Percentiles rank a stretch among this genome's conserved stretches.
phyloP scores from a whole-genome alignment of 2,797 vertebrate species.

The Ctenosaura bakeri region DNA sequence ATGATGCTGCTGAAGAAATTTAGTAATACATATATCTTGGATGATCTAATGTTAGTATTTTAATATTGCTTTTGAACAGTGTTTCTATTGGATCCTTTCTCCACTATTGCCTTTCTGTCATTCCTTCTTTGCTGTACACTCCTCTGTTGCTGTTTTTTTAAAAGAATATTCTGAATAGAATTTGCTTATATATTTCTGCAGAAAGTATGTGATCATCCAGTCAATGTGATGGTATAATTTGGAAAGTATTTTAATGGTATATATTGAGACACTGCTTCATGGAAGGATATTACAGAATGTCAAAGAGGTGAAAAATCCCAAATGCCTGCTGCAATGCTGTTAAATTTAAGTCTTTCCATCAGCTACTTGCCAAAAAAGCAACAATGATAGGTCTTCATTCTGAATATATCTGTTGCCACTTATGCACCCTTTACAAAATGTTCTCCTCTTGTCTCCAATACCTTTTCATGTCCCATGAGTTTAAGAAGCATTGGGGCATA shows the following conservation, averaged over 20 bases:
- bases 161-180: neutral
- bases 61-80: constrained; percentile 7
- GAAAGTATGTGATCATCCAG: constrained; percentile 19
- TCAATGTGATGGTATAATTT: neutral
- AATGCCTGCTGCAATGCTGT: neutral
- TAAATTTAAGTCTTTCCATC: neutral
- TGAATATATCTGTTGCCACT: constrained; percentile 8
- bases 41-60: neutral
- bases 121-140: constrained; percentile 21
- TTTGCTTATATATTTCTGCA: neutral
- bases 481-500: neutral
- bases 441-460: neutral
- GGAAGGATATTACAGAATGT: neutral
- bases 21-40: neutral
- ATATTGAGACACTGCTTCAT: constrained; percentile 5
- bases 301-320: too few species aligned
- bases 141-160: constrained; percentile 23
- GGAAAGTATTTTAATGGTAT: neutral
- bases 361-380: neutral
- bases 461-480: neutral
- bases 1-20: constrained; percentile 8
- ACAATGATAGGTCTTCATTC: constrained; percentile 1
- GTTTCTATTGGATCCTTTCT: constrained; percentile 32
- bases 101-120: neutral
- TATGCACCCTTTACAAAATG: neutral